Evolutionary conservation across 35 echinoderm and acorn worm species (phyloP), one percentile per base, ranked within the genome.

Genomic region (Diadema setosum): DNA sequence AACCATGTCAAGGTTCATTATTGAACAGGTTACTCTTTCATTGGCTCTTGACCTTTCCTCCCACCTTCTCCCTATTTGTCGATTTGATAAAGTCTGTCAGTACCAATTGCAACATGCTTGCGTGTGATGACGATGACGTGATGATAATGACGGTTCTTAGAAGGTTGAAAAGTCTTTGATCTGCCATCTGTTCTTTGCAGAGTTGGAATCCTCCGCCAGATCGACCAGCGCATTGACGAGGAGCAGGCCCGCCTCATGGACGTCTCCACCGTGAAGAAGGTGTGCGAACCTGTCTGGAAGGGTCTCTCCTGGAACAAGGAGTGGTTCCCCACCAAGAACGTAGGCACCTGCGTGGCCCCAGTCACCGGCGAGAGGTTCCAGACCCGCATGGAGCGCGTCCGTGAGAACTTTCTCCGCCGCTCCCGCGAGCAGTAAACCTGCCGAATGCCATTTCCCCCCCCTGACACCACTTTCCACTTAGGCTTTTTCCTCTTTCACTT

Each of bases 211-310:
- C 2, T n/a, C 0, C 44, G n/a, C 9, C 73, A 39, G 73, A 41
- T 42, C 73, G 44, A 44, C 73, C 14, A 44, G 15, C 58, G 33
- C 3, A 33, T 50, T 39, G 80, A 75, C n/a, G n/a, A 12, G 0
- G 80, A 84, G 60, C 11, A 45, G 12, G 83, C 44, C 12, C 44
- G 23, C 21, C 75, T 18, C 7, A 55, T 45, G 46, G 80, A 57
- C n/a, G 4, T 43, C 2, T 20, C 39, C 27, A 45, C 0, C 18
- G 26, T 85, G 42, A 86, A 50, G 31, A 81, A 91, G 32, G 86
- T 80, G 12, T 96, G 94, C 74, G 94, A 96, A 69, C 48, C 78
- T 15, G 69, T 86, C 85, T 96, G 94, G 94, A 85, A 40, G 7
- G 94, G 94, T 15, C 65, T 80, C 48, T 80, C 23, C 34, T 96